These are phyloP conservation scores for Phaenicophaeus curvirostris DNA, from an alignment of 2,797 vertebrate species.

Conservation along the genomic window DNA sequence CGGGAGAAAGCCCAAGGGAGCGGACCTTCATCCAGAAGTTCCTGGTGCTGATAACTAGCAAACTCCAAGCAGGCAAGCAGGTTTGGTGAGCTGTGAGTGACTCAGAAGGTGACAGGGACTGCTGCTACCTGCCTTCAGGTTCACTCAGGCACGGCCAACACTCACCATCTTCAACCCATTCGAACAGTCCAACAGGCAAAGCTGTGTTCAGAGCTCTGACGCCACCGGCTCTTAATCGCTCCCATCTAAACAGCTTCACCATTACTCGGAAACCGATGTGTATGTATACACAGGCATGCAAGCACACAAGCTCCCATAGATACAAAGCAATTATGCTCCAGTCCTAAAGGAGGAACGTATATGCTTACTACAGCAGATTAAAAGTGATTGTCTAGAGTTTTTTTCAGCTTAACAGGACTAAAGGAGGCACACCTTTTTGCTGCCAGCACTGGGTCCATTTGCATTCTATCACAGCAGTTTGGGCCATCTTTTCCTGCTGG, in stretches of 20 bases:
- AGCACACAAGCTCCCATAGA: not conserved
- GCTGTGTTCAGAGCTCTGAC: not conserved
- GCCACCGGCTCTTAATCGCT: not conserved
- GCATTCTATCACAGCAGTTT: not conserved
- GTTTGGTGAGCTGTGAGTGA: not conserved
- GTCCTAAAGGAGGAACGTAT: not conserved
- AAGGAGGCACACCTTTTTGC: not conserved
- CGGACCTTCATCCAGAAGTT: not conserved
- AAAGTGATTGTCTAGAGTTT: conserved; percentile 21
- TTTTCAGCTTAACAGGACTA: not conserved
- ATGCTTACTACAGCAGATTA: not conserved
- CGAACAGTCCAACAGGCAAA: not conserved
- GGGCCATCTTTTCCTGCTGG: not conserved
- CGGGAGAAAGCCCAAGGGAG: not conserved
- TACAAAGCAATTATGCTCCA: not conserved
- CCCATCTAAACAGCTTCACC: not conserved
- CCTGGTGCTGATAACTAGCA: not conserved
- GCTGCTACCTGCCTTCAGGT: not conserved
- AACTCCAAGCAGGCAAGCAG: not conserved
- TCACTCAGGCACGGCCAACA: not conserved
- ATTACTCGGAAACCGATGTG: accelerated
- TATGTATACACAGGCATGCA: not conserved
- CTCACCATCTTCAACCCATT: not conserved
- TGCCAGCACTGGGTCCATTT: not conserved
- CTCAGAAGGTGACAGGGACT: not conserved